Conservation (phyloP, 2,113 vertebrate species). For the Petromus typicus region DNA sequence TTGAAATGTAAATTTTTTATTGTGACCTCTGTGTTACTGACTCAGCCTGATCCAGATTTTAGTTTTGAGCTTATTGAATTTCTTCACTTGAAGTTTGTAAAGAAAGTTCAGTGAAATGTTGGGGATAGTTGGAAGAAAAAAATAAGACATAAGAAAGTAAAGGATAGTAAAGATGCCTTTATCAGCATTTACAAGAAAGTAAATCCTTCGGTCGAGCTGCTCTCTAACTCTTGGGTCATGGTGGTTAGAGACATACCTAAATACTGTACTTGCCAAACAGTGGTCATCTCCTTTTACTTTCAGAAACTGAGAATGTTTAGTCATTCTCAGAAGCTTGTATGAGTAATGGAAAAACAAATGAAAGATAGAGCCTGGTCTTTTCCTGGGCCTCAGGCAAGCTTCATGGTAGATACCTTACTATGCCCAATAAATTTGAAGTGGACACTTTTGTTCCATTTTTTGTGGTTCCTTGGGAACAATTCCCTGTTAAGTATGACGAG, state of each 20-base stretch:
- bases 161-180: not conserved
- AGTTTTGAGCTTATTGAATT: not conserved
- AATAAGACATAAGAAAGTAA: slow-evolving; percentile 39
- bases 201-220: not conserved
- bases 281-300: slow-evolving; percentile 46
- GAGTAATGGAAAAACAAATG: slow-evolving; percentile 1
- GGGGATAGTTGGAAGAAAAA: not conserved
- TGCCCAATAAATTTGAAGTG: slow-evolving; percentile 35
- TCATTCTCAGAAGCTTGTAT: slow-evolving; percentile 15
- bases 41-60: not conserved
- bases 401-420: not conserved
- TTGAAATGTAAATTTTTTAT: not conserved
- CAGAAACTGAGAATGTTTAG: not conserved
- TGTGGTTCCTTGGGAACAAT: not conserved
- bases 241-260: slow-evolving; percentile 37
- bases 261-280: not conserved
- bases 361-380: not conserved
- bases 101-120: not conserved
- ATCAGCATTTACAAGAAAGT: not conserved
- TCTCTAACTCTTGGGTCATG: not conserved
- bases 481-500: not conserved
- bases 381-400: not conserved
- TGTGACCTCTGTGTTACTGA: not conserved
- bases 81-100: slow-evolving; percentile 35
- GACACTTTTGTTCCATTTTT: slow-evolving; percentile 39